Conservation (phyloP, 92 coral and sea anemone species). For the Muricea muricata region DNA sequence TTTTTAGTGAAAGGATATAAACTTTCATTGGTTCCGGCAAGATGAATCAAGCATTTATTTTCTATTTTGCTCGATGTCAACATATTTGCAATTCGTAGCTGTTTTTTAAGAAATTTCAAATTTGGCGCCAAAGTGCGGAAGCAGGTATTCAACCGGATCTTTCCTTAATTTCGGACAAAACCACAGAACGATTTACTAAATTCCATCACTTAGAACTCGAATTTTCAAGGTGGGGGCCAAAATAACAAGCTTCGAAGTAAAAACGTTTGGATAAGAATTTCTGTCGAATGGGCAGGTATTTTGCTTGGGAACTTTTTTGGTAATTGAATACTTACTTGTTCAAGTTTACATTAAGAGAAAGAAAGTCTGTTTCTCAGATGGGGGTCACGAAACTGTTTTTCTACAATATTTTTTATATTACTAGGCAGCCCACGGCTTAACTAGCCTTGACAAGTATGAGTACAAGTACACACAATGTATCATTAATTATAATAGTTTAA, state of each 20-base stretch:
- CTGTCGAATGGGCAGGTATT: neutral
- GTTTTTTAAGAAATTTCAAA: too few relatives aligned
- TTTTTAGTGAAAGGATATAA: neutral
- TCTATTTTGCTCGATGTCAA: neutral
- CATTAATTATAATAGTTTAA: too few relatives aligned
- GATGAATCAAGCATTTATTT: neutral
- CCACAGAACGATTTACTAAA: too few relatives aligned
- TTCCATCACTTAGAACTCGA: too few relatives aligned
- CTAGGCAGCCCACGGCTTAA: neutral
- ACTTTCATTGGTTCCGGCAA: neutral
- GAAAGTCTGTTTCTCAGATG: conserved; percentile 3
- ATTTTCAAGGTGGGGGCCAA: conserved; percentile 9
- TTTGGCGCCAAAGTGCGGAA: neutral
- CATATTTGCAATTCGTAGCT: neutral
- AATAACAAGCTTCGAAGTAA: neutral
- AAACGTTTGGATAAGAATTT: neutral
- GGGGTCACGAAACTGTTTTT: conserved; percentile 23
- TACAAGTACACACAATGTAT: too few relatives aligned
- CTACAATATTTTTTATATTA: neutral
- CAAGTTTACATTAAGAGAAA: neutral
- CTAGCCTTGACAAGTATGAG: too few relatives aligned
- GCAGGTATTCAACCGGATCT: neutral
- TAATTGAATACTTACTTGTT: neutral
- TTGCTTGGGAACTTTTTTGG: conserved; percentile 5
- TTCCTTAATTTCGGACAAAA: neutral